phyloP scores from a whole-genome alignment of 2,113 vertebrate species.

The Heterocephalus glaber region DNA sequence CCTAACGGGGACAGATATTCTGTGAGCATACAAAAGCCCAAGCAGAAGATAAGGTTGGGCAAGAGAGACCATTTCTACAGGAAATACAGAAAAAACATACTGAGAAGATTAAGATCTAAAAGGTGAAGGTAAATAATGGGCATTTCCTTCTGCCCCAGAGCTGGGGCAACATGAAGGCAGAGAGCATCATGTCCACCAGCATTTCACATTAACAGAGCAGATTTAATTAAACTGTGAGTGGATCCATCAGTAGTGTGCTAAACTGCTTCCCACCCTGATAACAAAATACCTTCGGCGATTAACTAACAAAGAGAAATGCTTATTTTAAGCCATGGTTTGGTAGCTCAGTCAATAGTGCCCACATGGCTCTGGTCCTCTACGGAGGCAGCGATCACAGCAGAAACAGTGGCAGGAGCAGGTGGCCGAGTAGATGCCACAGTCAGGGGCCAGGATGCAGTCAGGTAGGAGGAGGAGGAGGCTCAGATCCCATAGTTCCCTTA shows the following conservation, averaged over 20 bases:
- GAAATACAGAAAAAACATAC: accelerated
- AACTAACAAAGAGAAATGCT: not conserved
- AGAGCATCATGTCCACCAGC: no score
- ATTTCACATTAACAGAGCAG: not conserved
- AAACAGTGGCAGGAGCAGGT: not conserved
- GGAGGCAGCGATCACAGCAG: not conserved
- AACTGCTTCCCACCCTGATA: not conserved
- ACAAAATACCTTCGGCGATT: no score
- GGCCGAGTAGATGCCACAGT: no score
- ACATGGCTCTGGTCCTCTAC: not conserved
- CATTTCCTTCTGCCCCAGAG: not conserved
- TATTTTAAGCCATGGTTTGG: not conserved
- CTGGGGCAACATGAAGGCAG: no score
- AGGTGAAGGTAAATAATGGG: accelerated
- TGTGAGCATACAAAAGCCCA: not conserved
- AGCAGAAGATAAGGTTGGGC: not conserved
- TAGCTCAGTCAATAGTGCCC: no score
- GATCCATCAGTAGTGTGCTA: not conserved
- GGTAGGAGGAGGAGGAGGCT: not conserved
- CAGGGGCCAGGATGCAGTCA: not conserved
- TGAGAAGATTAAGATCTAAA: not conserved
- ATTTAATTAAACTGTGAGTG: accelerated
- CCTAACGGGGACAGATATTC: no score
- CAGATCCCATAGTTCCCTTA: not conserved
- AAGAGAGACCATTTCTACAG: no score